Conservation (phyloP, 2,888 invertebrate genomes). For the Gymnoscelis rufifasciata region DNA sequence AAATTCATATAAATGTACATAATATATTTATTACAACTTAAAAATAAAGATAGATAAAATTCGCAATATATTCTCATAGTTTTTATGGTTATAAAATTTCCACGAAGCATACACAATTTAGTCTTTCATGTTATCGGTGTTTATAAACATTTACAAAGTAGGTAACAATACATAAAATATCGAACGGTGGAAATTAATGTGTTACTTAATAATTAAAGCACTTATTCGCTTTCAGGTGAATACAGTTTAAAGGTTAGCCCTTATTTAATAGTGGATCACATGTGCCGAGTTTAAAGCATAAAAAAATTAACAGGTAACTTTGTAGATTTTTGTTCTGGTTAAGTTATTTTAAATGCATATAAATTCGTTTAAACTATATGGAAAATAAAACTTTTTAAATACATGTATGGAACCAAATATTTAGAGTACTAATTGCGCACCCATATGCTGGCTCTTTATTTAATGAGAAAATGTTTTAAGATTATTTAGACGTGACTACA, state of each 20-base stretch:
- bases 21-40: slow-evolving; percentile 30
- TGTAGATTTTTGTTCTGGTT: not conserved
- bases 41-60: slow-evolving; percentile 22
- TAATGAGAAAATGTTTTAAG: too few species aligned
- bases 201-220: too few species aligned
- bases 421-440: too few species aligned
- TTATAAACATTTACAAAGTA: not conserved
- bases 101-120: not conserved
- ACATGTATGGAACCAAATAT: too few species aligned
- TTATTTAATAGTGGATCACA: not conserved
- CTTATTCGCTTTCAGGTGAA: too few species aligned
- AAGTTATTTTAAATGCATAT: too few species aligned
- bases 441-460: too few species aligned
- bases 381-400: too few species aligned
- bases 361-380: too few species aligned
- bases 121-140: not conserved
- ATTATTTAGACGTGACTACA: too few species aligned
- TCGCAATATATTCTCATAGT: slow-evolving; percentile 15
- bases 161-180: not conserved
- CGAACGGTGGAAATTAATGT: not conserved
- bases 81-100: not conserved
- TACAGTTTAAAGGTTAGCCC: not conserved
- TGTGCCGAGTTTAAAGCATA: not conserved
- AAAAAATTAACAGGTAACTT: not conserved
- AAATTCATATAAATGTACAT: slow-evolving; percentile 24